phyloP scores from a whole-genome alignment of 2,888 invertebrate genomes.

The Sussaba pulchella region DNA sequence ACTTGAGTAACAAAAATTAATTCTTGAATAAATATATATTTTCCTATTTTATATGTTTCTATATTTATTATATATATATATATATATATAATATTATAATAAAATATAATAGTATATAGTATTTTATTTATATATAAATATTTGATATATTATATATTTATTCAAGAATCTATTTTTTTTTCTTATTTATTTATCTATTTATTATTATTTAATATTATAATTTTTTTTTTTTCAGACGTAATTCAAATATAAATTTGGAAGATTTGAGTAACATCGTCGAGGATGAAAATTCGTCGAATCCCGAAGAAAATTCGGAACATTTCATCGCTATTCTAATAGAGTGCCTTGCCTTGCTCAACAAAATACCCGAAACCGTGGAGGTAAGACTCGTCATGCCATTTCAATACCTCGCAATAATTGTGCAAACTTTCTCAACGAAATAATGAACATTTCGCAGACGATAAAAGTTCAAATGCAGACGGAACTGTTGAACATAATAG shows the following conservation, averaged over 20 bases:
- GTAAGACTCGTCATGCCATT: constrained; percentile 84
- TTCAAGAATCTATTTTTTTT: background rate
- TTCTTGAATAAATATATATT: too few relatives aligned
- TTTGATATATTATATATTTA: too few relatives aligned
- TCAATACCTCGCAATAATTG: too few relatives aligned
- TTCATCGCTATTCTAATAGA: constrained; percentile 93
- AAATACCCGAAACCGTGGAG: constrained; percentile 94
- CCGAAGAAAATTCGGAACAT: constrained; percentile 88
- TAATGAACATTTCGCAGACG: constrained; percentile 85
- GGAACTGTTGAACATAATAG: constrained; percentile 92
- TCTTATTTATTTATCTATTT: too few relatives aligned
- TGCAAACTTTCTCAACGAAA: too few relatives aligned
- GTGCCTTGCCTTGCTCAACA: constrained; percentile 93
- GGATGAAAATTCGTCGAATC: constrained; percentile 86
- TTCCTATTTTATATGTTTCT: too few relatives aligned
- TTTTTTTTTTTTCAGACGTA: constrained; percentile 71
- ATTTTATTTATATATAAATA: too few relatives aligned
- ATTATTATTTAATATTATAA: constrained; percentile 8
- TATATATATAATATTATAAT: too few relatives aligned
- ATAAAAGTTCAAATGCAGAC: constrained; percentile 93
- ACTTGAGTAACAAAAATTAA: too few relatives aligned
- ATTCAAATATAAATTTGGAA: constrained; percentile 73
- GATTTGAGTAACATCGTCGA: constrained; percentile 85
- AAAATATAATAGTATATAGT: too few relatives aligned
- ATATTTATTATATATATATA: too few relatives aligned